Evolutionary conservation across 64 coral and sea anemone genomes (phyloP), one percentile per base, ranked within the genome.

Genomic region (Porites lutea): DNA sequence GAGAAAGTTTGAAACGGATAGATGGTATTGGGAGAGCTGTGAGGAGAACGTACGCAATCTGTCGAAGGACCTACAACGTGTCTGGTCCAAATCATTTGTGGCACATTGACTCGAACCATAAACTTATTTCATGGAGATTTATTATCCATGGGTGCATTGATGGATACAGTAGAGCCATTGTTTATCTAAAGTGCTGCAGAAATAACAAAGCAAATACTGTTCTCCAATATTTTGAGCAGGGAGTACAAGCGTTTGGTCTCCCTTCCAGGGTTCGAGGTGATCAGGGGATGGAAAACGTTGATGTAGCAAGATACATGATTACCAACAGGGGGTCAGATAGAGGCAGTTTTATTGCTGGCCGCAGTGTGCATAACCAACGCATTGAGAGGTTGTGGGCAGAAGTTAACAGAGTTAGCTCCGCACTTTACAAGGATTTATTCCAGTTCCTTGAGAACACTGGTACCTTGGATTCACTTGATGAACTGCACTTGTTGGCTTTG

Each of bases 81-180:
- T 19, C 74, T 53, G 74, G 59, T 23, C 73, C 75, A 50, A 78
- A 65, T 67, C 65, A 69, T 79, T 21, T 89, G 23, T 89, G 88
- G 88, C 74, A 79, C 45, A 79, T 89, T 48, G 88, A 89, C 50
- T 69, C 48, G 19, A 58, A 89, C 59, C 88, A 89, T 65, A 79
- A 49, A 27, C 59, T 89, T 13, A 90, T 43, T 51, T 72, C 65
- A 63, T 89, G 74, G 74, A 89, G 74, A 78, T 66, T 77, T 10
- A 61, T 89, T 19, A 65, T 89, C 45, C 88, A 89, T 89, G 74
- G 75, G n/a, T 58, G 88, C 73, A 89, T 89, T n/a, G 75, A 89
- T 79, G 88, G 88, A 21, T 63, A 63, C n/a, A 72, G 65, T 20
- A 79, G 74, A 72, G 45, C 51, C 44, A 79, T 89, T 16, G 52